phyloP scores from a whole-genome alignment of 2,888 invertebrate species.

The Hyposoter dolosus region DNA sequence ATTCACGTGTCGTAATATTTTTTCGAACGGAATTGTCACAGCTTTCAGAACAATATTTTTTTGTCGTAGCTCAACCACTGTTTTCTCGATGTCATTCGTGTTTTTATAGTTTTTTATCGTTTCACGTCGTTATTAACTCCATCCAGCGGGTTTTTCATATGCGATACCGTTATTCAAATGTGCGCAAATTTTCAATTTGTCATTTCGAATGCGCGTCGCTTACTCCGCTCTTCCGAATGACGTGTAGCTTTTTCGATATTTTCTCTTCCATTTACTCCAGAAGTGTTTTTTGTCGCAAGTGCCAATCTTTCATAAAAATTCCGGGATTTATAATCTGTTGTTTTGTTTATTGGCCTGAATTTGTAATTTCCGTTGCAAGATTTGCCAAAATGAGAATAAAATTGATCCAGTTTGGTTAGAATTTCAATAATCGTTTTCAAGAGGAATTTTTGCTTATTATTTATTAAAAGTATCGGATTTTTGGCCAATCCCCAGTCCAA shows the following conservation, averaged over 20 bases:
- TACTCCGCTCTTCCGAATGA: not conserved
- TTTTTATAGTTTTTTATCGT: not conserved
- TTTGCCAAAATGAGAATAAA: too few species aligned
- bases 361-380: not conserved
- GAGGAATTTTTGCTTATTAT: not conserved
- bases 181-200: not conserved
- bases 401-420: not conserved
- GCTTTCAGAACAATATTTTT: not conserved
- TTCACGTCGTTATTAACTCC: not conserved
- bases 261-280: not conserved
- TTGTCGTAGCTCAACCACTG: not conserved
- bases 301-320: not conserved
- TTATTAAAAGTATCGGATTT: not conserved
- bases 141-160: not conserved
- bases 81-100: not conserved
- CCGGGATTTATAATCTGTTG: not conserved
- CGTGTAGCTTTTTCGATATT: not conserved
- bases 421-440: not conserved
- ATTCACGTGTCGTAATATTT: conserved; percentile 2
- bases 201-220: not conserved
- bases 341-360: not conserved
- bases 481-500: not conserved
- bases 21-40: not conserved
- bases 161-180: not conserved
- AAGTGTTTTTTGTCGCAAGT: not conserved